These are phyloP conservation scores for Merluccius polli DNA, from an alignment of 2,797 vertebrate genomes.

Conservation along the genomic window DNA sequence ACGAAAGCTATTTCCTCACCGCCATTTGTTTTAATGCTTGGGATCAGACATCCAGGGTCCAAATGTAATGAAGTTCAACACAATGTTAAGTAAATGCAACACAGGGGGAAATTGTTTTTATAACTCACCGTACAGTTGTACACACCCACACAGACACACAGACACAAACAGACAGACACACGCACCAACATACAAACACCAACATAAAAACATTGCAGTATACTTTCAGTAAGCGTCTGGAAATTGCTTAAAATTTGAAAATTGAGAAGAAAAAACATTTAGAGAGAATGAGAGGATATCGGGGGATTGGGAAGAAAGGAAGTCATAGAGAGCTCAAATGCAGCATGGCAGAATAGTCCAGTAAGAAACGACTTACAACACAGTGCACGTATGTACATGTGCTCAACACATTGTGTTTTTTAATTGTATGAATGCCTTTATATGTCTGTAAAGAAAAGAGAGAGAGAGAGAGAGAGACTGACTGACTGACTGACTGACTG, in stretches of 20 bases:
- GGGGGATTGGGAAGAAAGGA: neutral
- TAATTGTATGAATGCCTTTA: conserved; percentile 9
- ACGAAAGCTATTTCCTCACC: neutral
- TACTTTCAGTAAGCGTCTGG: neutral
- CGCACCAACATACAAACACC: conserved; percentile 7
- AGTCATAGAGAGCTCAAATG: too few relatives aligned
- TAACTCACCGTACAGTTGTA: neutral
- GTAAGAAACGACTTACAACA: neutral
- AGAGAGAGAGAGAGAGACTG: neutral
- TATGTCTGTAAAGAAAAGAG: neutral
- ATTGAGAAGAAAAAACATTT: neutral
- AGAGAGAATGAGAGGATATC: neutral
- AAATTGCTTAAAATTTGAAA: neutral
- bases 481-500: neutral
- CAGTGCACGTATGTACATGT: neutral
- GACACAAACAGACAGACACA: conserved; percentile 17
- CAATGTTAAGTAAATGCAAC: neutral
- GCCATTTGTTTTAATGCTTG: neutral
- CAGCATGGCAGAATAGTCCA: too few relatives aligned
- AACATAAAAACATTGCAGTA: neutral
- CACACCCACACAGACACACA: conserved; percentile 13
- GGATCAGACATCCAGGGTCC: neutral
- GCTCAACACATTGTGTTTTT: neutral
- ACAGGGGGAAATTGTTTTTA: neutral
- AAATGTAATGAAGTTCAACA: neutral